Evolutionary conservation across 2,113 vertebrate species (phyloP).

Genomic region (Lophotis ruficrista): DNA sequence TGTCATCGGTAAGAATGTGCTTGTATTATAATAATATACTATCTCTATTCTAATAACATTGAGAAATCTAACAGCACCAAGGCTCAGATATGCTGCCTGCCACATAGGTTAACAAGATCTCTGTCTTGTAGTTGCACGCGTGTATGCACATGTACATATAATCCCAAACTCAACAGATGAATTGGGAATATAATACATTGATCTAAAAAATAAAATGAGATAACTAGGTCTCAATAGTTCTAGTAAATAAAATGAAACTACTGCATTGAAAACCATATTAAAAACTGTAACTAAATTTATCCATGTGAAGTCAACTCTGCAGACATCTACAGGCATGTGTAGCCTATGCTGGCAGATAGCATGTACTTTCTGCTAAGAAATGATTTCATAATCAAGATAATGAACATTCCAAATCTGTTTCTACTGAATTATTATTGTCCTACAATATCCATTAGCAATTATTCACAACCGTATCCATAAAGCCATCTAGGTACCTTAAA

Average conservation of each 20-base stretch:
- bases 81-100: neutral
- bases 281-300: neutral
- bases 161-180: neutral
- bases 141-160: neutral
- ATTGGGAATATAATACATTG: neutral
- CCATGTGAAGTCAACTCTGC: neutral
- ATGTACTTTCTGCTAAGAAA: neutral
- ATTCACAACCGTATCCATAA: neutral
- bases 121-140: neutral
- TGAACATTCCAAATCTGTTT: neutral
- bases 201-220: neutral
- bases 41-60: neutral
- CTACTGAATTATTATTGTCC: neutral
- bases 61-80: neutral
- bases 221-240: neutral
- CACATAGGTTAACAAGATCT: neutral
- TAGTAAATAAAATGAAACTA: neutral
- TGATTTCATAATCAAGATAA: neutral
- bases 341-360: neutral
- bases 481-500: neutral
- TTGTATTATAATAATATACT: neutral
- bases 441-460: neutral
- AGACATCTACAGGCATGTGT: neutral
- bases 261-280: neutral
- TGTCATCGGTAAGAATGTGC: neutral